phyloP scores from a whole-genome alignment of 2,888 invertebrate genomes.

The Orthosia cruda region DNA sequence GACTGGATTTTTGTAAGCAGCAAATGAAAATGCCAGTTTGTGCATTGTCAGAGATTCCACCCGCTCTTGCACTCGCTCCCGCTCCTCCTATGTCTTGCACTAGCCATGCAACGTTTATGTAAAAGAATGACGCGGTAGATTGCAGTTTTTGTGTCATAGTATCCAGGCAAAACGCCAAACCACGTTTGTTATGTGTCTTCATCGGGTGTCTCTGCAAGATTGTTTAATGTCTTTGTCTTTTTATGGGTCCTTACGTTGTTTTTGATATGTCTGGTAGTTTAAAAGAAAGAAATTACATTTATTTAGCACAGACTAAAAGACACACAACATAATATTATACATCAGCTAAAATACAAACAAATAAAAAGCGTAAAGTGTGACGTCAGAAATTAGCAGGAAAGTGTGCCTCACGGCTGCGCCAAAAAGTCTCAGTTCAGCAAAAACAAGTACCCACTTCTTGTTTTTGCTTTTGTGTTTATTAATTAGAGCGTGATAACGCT shows the following conservation, averaged over 20 bases:
- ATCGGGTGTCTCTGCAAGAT: conserved; percentile 54
- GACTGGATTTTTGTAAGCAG: too few species aligned
- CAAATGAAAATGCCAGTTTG: too few species aligned
- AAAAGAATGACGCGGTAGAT: conserved; percentile 83
- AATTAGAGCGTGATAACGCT: not conserved
- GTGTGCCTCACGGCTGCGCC: too few species aligned
- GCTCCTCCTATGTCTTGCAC: conserved; percentile 24
- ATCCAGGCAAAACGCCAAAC: conserved; percentile 75
- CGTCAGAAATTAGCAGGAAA: too few species aligned
- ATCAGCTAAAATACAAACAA: too few species aligned
- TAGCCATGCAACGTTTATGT: conserved; percentile 74
- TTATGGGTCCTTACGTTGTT: conserved; percentile 49
- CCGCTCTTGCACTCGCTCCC: conserved; percentile 11
- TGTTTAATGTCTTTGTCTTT: conserved; percentile 58
- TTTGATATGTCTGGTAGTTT: not conserved
- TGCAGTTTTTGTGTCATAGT: conserved; percentile 72
- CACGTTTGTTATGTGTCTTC: conserved; percentile 61
- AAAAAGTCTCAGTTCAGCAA: too few species aligned
- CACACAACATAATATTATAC: too few species aligned
- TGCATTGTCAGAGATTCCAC: not conserved
- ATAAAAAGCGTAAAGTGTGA: too few species aligned
- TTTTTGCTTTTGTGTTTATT: not conserved
- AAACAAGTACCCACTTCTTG: too few species aligned
- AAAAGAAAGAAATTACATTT: too few species aligned
- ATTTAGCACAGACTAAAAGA: too few species aligned